Conservation (phyloP, 30 jellyfish, hydroid and myxozoan species). For the Aurelia sp. region DNA sequence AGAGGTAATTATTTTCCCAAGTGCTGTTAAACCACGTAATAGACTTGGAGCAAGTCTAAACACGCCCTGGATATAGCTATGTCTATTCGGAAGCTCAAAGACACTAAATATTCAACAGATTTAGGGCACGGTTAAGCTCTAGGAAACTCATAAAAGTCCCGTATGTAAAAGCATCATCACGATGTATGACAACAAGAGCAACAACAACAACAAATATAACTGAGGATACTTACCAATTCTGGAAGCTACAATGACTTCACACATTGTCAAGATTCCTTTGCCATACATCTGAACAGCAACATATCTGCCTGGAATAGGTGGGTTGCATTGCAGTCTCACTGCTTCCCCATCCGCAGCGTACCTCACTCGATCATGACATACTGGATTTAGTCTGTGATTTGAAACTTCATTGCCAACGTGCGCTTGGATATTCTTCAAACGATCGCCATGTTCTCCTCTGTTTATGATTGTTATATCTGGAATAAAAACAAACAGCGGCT, state of each 20-base stretch:
- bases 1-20: no score
- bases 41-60: no score
- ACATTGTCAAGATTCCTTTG: conserved; percentile 84
- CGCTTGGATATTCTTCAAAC: conserved; percentile 82
- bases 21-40: no score
- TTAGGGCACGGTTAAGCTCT: no score
- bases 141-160: no score
- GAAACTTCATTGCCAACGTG: conserved; percentile 80
- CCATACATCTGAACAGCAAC: conserved; percentile 95
- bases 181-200: no score
- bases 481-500: no score
- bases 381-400: conserved; percentile 82
- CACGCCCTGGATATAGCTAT: no score
- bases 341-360: conserved; percentile 95
- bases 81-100: no score
- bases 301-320: conserved; percentile 96
- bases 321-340: conserved; percentile 90
- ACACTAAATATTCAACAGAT: no score
- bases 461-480: conserved; percentile 90
- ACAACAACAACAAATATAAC: not conserved
- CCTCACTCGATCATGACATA: conserved; percentile 93
- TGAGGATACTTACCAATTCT: conserved; percentile 75
- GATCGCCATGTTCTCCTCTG: conserved; percentile 96
- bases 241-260: conserved; percentile 96
- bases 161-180: no score